These are phyloP conservation scores for Leptinotarsa haldemani DNA, from an alignment of 2,888 invertebrate species.

Conservation along the genomic window DNA sequence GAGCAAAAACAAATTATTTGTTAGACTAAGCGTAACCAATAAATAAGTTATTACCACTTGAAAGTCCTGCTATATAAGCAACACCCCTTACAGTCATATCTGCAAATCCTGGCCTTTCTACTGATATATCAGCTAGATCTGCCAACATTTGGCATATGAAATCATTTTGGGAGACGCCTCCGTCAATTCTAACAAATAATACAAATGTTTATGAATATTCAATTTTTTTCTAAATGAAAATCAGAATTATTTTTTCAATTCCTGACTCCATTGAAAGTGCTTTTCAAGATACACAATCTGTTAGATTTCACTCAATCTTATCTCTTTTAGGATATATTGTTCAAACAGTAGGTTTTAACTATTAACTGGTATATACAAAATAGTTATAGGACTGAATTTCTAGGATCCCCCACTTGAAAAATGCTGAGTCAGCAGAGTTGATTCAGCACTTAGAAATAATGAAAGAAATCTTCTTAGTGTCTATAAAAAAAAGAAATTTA, in stretches of 20 bases:
- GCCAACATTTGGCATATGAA: constrained; percentile 91
- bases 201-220: background rate
- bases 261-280: too few species aligned
- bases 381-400: too few species aligned
- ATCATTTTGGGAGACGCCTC: constrained; percentile 95
- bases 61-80: constrained; percentile 86
- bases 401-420: too few species aligned
- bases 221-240: too few species aligned
- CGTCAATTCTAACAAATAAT: constrained; percentile 80
- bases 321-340: background rate
- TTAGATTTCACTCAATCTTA: background rate
- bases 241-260: too few species aligned
- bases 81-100: constrained; percentile 91
- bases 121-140: constrained; percentile 79
- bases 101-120: constrained; percentile 78
- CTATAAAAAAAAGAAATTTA: too few species aligned
- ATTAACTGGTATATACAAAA: too few species aligned
- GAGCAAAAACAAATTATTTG: constrained; percentile 22
- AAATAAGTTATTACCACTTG: constrained; percentile 71
- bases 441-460: too few species aligned
- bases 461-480: too few species aligned
- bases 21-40: background rate
- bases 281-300: too few species aligned
- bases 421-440: too few species aligned
- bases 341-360: too few species aligned